A percentile compares a stretch with the other conserved stretches of the same genome.
Conservation (phyloP, 1,140 invertebrate species). For the Bilobella aurantiaca region DNA sequence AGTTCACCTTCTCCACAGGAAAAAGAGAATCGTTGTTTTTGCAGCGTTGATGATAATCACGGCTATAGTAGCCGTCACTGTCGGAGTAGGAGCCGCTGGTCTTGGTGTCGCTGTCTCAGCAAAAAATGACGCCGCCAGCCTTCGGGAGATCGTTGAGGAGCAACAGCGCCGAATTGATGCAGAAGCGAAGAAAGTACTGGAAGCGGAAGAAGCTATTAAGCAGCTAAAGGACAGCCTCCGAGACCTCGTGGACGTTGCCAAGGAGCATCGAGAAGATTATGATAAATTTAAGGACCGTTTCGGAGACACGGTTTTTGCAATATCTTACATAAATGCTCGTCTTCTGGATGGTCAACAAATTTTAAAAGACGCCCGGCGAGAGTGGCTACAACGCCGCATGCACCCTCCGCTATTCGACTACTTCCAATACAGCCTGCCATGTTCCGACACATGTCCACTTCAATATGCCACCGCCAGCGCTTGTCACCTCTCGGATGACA, state of each 20-base stretch:
- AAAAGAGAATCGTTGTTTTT: not conserved
- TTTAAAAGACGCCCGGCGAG: conserved; percentile 1
- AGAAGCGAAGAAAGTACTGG: no score
- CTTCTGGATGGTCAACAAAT: not conserved
- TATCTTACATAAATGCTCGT: conserved; percentile 14
- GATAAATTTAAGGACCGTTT: not conserved
- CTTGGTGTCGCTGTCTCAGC: not conserved
- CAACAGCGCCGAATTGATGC: no score
- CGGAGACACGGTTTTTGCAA: not conserved
- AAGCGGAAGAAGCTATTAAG: conserved; percentile 1
- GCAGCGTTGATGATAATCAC: not conserved
- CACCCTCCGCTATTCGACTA: conserved; percentile 6
- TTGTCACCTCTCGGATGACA: conserved; percentile 9
- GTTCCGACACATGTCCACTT: conserved; percentile 8
- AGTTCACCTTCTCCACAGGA: not conserved
- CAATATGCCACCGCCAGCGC: not conserved
- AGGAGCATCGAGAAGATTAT: not conserved
- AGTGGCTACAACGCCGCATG: conserved; percentile 11
- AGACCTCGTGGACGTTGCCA: not conserved
- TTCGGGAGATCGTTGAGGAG: not conserved
- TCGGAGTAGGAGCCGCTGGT: not conserved
- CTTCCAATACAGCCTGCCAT: conserved; percentile 10
- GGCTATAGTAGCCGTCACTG: not conserved
- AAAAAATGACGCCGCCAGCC: not conserved
- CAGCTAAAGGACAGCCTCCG: not conserved